A percentile compares a stretch with the other conserved stretches of the same genome.
Conservation (phyloP, 30 jellyfish, hydroid and myxozoan species). For the Turritopsis rubra region DNA sequence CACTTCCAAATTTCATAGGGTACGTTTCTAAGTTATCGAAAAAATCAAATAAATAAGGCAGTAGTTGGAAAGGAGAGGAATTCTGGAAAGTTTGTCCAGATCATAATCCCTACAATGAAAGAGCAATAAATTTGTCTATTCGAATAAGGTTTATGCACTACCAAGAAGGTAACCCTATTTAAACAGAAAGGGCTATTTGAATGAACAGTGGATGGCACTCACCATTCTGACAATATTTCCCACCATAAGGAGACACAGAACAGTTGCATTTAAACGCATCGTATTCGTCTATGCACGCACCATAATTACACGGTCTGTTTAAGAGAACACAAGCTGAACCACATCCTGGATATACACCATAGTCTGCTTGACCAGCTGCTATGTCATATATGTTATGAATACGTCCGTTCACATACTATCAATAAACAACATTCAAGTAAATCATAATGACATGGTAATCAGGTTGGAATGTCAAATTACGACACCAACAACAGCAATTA, state of each 20-base stretch:
- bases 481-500: not conserved
- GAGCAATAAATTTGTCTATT: too few relatives aligned
- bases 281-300: slow-evolving; percentile 83
- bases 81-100: not conserved
- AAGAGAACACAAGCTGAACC: slow-evolving; percentile 89
- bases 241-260: slow-evolving; percentile 78
- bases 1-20: slow-evolving; percentile 23
- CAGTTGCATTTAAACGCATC: slow-evolving; percentile 83
- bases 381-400: slow-evolving; percentile 60
- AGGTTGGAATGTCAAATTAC: not conserved
- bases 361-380: slow-evolving; percentile 59
- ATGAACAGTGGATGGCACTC: slow-evolving; percentile 12
- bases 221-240: slow-evolving; percentile 77
- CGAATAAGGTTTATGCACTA: too few relatives aligned
- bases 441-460: not conserved
- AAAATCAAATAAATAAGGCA: not conserved
- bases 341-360: slow-evolving; percentile 98
- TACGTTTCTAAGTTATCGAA: not conserved
- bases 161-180: too few relatives aligned
- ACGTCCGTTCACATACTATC: slow-evolving; percentile 85
- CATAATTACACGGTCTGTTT: slow-evolving; percentile 88
- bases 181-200: too few relatives aligned
- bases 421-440: not conserved
- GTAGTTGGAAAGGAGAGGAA: too few relatives aligned
- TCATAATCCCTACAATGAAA: too few relatives aligned